Conservation (phyloP, 2,113 vertebrate genomes). For the Pluvianellus socialis region DNA sequence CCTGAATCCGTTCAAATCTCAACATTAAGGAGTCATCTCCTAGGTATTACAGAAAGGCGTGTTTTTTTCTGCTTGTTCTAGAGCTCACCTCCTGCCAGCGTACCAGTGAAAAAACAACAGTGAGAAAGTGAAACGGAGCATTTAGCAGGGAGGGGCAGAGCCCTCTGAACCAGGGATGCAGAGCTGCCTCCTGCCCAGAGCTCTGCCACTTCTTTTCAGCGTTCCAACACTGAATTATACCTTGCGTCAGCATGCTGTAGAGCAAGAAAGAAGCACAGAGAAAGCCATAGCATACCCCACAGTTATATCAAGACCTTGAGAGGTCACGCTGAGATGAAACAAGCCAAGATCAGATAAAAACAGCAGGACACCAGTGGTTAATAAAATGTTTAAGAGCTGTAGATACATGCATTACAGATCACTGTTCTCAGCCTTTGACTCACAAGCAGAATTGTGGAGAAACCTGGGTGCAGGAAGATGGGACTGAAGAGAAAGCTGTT, state of each 20-base stretch:
- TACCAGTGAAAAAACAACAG: background rate
- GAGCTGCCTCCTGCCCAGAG: background rate
- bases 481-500: background rate
- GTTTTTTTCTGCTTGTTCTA: background rate
- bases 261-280: background rate
- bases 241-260: background rate
- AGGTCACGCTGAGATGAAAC: constrained; percentile 5
- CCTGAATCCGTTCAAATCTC: background rate
- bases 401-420: background rate
- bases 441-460: background rate
- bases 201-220: background rate
- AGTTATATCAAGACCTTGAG: background rate
- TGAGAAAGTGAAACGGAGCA: background rate
- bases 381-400: background rate
- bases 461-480: background rate
- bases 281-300: background rate
- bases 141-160: background rate
- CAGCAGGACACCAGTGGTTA: background rate
- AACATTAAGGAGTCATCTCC: background rate
- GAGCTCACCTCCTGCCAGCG: background rate
- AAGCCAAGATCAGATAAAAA: background rate
- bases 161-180: background rate
- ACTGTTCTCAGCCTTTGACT: background rate
- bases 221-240: background rate
- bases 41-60: background rate